Conservation (phyloP, 2,888 invertebrate species). For the Xestoiulus laeticollis region DNA sequence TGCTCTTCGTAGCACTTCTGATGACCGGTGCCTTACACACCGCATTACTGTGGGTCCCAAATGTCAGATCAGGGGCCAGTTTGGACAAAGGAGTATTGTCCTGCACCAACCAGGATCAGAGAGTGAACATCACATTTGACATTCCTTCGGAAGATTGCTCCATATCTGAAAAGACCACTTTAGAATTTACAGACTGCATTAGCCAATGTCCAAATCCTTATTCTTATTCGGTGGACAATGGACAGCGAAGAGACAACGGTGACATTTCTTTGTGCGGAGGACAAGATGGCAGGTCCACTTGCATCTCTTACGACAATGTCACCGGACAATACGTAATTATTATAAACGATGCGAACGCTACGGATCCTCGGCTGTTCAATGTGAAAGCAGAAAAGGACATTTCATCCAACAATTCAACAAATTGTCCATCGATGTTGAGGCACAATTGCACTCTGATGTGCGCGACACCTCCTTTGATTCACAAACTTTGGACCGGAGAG, state of each 20-base stretch:
- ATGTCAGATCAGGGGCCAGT: neutral
- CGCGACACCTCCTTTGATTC: neutral
- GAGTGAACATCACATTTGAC: neutral
- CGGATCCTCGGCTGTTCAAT: neutral
- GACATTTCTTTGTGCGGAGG: neutral
- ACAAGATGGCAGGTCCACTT: neutral
- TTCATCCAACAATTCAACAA: neutral
- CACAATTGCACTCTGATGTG: neutral
- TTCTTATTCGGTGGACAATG: neutral
- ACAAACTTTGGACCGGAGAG: neutral
- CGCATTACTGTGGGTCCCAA: constrained; percentile 70
- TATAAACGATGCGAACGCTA: neutral
- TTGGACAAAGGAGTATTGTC: neutral
- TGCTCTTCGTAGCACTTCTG: constrained; percentile 79
- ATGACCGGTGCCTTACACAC: constrained; percentile 83
- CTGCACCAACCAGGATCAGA: neutral
- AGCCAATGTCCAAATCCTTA: neutral
- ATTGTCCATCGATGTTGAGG: neutral
- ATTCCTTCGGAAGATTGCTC: too few relatives aligned
- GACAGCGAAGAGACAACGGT: neutral
- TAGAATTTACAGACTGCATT: neutral
- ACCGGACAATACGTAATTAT: neutral
- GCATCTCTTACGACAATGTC: neutral
- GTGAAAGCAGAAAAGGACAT: neutral
- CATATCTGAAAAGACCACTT: neutral